These are phyloP conservation scores for Drosophila triauraria DNA, from an alignment of 1,140 invertebrate genomes.

Conservation along the genomic window DNA sequence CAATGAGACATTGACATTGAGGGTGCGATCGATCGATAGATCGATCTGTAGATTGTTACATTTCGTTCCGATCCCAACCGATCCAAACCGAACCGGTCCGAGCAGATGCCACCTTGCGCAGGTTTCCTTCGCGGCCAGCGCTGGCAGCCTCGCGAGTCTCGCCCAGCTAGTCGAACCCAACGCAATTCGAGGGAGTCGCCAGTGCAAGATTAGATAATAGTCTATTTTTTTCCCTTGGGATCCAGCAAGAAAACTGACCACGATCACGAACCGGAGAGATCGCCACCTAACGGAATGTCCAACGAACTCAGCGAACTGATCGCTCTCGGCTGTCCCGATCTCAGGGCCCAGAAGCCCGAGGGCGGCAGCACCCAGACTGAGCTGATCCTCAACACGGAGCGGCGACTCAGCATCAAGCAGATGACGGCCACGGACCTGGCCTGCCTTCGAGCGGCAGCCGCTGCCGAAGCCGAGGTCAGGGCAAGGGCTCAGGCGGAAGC, in stretches of 20 bases:
- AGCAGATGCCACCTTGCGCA: slow-evolving; percentile 31
- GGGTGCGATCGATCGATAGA: slow-evolving; percentile 32
- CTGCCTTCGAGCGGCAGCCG: slow-evolving; percentile 64
- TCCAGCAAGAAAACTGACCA: slow-evolving; percentile 26
- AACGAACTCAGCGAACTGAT: slow-evolving; percentile 82
- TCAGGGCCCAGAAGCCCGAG: slow-evolving; percentile 45
- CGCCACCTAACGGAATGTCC: slow-evolving; percentile 55
- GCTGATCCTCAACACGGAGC: slow-evolving; percentile 64
- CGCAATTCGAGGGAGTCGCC: slow-evolving; percentile 64
- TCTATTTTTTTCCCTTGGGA: slow-evolving; percentile 27
- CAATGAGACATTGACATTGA: slow-evolving; percentile 83
- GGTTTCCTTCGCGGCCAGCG: slow-evolving; percentile 70
- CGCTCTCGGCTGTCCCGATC: slow-evolving; percentile 76
- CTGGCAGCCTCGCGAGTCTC: slow-evolving; percentile 69
- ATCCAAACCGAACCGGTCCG: slow-evolving; percentile 27
- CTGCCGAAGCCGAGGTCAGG: slow-evolving; percentile 58
- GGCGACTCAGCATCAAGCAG: slow-evolving; percentile 79
- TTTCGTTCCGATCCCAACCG: slow-evolving; percentile 4
- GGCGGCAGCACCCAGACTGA: slow-evolving; percentile 52
- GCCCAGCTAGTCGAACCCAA: slow-evolving; percentile 67
- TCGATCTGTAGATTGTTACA: slow-evolving; percentile 1
- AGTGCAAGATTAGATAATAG: slow-evolving; percentile 73
- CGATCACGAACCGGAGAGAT: slow-evolving; percentile 2
- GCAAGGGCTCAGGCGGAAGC: slow-evolving; percentile 41
- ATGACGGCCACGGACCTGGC: slow-evolving; percentile 79